These are phyloP conservation scores for Phylloscopus whistleri DNA, from an alignment of 2,113 vertebrate genomes.

Conservation along the genomic window DNA sequence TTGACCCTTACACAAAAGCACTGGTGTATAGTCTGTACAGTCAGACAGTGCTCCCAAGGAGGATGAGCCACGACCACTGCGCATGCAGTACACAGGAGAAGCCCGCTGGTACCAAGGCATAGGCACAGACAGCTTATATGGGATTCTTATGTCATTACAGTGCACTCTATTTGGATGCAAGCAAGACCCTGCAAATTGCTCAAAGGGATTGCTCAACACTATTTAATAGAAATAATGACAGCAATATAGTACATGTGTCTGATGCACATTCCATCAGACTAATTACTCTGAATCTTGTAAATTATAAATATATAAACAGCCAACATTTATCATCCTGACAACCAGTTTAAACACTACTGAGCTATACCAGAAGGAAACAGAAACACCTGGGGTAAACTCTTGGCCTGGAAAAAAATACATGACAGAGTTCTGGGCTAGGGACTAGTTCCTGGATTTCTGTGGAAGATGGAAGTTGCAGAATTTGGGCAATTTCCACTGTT, in stretches of 20 bases:
- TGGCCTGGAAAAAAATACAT: neutral
- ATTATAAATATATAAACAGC: neutral
- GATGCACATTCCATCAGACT: neutral
- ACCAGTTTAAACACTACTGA: neutral
- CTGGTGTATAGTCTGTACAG: rapidly evolving
- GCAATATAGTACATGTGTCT: neutral
- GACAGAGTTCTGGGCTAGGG: neutral
- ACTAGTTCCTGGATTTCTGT: neutral
- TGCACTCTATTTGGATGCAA: neutral
- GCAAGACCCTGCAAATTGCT: neutral
- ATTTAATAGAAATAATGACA: neutral
- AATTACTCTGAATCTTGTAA: neutral
- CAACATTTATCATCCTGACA: neutral
- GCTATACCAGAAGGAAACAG: neutral
- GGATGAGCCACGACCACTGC: neutral
- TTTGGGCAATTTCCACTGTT: neutral
- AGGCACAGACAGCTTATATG: neutral
- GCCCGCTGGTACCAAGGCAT: rapidly evolving
- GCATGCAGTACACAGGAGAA: neutral
- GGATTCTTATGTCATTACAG: neutral
- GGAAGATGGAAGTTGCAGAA: neutral
- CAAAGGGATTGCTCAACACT: neutral
- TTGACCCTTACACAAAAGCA: neutral
- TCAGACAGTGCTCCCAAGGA: neutral
- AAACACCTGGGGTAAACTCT: neutral